These are phyloP conservation scores for Scotopteryx bipunctaria DNA, from an alignment of 2,888 invertebrate genomes.

Conservation along the genomic window DNA sequence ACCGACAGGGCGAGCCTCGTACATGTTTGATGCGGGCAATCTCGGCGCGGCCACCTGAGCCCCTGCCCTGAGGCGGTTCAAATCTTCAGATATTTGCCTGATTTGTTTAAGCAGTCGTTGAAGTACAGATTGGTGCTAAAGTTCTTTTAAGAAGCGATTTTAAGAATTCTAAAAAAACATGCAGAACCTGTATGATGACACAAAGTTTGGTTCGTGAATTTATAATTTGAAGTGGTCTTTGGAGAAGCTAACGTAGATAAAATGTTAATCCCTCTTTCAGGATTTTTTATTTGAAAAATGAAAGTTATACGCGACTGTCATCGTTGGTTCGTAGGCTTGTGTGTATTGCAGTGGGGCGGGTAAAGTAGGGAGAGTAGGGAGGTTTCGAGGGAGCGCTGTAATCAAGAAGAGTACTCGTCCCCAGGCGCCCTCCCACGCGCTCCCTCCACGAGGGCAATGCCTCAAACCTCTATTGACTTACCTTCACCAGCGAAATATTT, in stretches of 20 bases:
- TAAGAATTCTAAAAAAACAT: too few species aligned
- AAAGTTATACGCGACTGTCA: constrained; percentile 57
- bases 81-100: constrained; percentile 23
- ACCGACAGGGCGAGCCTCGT: constrained; percentile 64
- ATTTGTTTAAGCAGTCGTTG: constrained; percentile 12
- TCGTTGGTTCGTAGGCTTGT: constrained; percentile 72
- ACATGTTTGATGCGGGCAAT: constrained; percentile 79
- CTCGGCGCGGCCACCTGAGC: constrained; percentile 61
- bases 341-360: constrained; percentile 61
- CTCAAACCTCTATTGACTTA: constrained; percentile 81
- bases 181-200: too few species aligned
- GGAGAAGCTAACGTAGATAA: not conserved
- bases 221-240: too few species aligned
- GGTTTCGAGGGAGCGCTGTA: constrained; percentile 69
- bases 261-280: constrained; percentile 14
- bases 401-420: constrained; percentile 84
- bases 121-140: not conserved
- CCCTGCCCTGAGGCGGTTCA: constrained; percentile 28
- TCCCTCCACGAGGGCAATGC: constrained; percentile 71
- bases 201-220: too few species aligned
- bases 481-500: constrained; percentile 71
- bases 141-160: too few species aligned
- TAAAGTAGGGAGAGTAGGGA: constrained; percentile 48
- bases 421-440: constrained; percentile 58
- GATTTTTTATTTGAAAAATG: constrained; percentile 48